These are phyloP conservation scores for Leistus spinibarbis DNA, from an alignment of 2,888 invertebrate genomes.

Conservation along the genomic window DNA sequence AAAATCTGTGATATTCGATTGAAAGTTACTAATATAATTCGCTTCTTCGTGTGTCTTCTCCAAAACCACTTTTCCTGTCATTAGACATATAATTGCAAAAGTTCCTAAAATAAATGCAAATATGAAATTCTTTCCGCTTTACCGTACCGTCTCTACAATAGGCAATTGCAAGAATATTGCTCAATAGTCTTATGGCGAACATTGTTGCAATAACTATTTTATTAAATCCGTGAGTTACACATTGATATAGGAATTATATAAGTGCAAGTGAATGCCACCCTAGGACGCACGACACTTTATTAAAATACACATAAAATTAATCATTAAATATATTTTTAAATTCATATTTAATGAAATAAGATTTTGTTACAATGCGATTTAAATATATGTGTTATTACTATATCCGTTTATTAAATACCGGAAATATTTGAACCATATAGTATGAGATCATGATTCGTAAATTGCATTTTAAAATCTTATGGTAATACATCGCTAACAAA, in stretches of 20 bases:
- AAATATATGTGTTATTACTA: too few species aligned
- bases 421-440: too few species aligned
- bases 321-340: too few species aligned
- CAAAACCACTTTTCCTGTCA: slow-evolving; percentile 83
- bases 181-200: background rate
- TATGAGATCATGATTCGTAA: too few species aligned
- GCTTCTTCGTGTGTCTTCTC: slow-evolving; percentile 49
- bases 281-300: too few species aligned
- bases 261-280: too few species aligned
- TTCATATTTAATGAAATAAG: too few species aligned
- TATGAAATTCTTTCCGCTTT: background rate
- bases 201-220: background rate
- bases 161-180: background rate
- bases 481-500: background rate
- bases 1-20: slow-evolving; percentile 40
- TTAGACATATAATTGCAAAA: slow-evolving; percentile 86
- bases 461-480: too few species aligned
- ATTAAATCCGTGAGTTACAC: background rate
- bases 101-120: slow-evolving; percentile 61
- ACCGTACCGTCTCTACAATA: background rate
- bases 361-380: too few species aligned
- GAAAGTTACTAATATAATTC: background rate
- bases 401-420: too few species aligned
- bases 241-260: too few species aligned
- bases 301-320: too few species aligned